Conservation (phyloP, 1,140 invertebrate genomes). For the Cotesia glomerata region DNA sequence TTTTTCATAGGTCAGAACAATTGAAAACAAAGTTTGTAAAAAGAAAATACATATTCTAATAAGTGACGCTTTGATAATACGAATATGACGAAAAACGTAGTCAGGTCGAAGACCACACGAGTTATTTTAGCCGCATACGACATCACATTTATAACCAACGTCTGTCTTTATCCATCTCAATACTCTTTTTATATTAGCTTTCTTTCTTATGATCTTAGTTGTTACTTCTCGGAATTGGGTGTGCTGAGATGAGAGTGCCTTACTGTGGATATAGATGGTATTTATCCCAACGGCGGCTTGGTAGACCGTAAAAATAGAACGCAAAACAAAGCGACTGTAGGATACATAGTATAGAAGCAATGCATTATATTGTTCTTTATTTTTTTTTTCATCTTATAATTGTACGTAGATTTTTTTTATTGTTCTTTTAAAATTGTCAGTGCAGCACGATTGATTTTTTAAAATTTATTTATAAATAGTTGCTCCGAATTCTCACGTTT, state of each 20-base stretch:
- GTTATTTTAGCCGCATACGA: background rate
- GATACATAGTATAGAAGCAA: background rate
- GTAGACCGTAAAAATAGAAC: constrained; percentile 22
- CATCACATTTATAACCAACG: constrained; percentile 16
- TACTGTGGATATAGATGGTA: background rate
- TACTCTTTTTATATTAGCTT: background rate
- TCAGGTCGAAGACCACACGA: constrained; percentile 26
- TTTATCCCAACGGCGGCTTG: constrained; percentile 16
- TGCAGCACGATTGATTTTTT: too few relatives aligned
- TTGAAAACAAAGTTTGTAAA: too few relatives aligned
- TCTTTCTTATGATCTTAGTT: background rate
- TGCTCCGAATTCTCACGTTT: too few relatives aligned
- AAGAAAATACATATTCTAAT: too few relatives aligned
- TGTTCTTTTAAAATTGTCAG: too few relatives aligned
- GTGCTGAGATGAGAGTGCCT: background rate
- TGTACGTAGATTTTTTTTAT: background rate
- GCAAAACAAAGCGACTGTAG: constrained; percentile 13
- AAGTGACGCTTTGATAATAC: too few relatives aligned
- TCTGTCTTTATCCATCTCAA: constrained; percentile 25
- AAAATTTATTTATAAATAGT: too few relatives aligned
- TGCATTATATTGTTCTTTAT: background rate
- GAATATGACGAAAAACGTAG: background rate
- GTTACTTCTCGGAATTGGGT: constrained; percentile 2
- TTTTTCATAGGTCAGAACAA: too few relatives aligned
- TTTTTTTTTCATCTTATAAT: background rate